Base-by-base conservation (phyloP, 2,888 invertebrate genomes). In the Watsonalla binaria region DNA sequence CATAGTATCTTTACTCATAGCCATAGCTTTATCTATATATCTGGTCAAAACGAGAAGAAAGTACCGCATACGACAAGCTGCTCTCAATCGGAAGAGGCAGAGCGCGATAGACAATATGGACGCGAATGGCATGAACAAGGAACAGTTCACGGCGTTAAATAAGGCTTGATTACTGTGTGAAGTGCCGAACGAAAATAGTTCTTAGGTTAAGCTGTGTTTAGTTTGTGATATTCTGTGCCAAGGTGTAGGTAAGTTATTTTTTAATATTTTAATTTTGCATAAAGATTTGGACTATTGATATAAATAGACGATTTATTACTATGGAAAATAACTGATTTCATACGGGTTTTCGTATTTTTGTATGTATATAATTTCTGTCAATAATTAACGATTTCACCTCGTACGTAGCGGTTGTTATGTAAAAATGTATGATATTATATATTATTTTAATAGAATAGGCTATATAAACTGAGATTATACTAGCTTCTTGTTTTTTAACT, bases 111-210 rank as follows among this genome's bases (percentile, higher is more conserved):
- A 90, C 49, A 64, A 76, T n/a, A 78, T 63, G 45, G 72, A 72
- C 42, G 60, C 67, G 2, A 87, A 82, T 52, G 83, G 84, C 4
- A 62, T 63, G 7, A 72, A 78, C 49, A 85, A 81, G 49, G 89
- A 89, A 53, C 84, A 84, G 57, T 84, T 80, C 42, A 74, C 79
- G 1, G 81, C 82, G 5, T 67, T 89, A 8, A 89, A 89, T 66
- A 83, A 76, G 63, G 74, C 76, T 49, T 89, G 68, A 76, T 11
- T 15, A 6, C 15, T 37, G 5, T 35, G 9, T 8, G 5, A 8
- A 42, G 5, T 8, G 49, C 49, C 14, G 37, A 14, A 8, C 6
- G 14, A 49, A 35, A 33, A 5, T 49, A 15, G 39, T 37, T 37
- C 14, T 37, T 37, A 49, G n/a, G n/a, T n/a, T 15, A 9, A 7